phyloP scores from a whole-genome alignment of 2,113 vertebrate genomes.

The Nipponia nippon region DNA sequence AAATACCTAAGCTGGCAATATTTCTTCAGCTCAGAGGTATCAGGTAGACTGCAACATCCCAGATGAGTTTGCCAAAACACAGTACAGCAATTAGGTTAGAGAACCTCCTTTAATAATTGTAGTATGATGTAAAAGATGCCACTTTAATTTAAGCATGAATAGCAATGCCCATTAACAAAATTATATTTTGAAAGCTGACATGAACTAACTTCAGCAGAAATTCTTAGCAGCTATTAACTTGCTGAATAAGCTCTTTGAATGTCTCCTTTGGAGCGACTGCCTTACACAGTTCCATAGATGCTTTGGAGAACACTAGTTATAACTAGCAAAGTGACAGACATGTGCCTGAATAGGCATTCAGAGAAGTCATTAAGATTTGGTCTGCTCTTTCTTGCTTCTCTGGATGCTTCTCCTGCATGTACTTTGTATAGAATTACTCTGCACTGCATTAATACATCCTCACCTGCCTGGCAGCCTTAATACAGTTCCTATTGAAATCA shows the following conservation, averaged over 20 bases:
- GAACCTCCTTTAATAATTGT: neutral
- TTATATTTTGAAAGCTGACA: neutral
- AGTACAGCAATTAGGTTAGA: neutral
- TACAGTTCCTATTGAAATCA: neutral
- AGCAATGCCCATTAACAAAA: neutral
- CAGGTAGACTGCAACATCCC: neutral
- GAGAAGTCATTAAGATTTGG: neutral
- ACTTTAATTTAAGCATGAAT: neutral
- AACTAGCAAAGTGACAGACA: neutral
- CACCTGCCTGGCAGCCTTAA: neutral
- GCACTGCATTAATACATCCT: neutral
- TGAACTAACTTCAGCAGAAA: neutral
- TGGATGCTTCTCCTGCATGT: neutral
- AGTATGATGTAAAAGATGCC: neutral
- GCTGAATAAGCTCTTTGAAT: neutral
- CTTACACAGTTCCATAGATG: neutral
- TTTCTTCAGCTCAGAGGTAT: neutral
- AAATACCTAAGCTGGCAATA: neutral
- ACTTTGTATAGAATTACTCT: neutral
- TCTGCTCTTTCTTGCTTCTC: neutral
- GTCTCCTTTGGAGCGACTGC: neutral
- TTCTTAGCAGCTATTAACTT: neutral
- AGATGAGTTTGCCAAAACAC: neutral
- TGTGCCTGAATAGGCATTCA: neutral
- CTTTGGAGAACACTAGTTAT: neutral